Evolutionary conservation across 2,797 vertebrate genomes (phyloP), one percentile per base, ranked within the genome.

Genomic region (Hybognathus amarus): DNA sequence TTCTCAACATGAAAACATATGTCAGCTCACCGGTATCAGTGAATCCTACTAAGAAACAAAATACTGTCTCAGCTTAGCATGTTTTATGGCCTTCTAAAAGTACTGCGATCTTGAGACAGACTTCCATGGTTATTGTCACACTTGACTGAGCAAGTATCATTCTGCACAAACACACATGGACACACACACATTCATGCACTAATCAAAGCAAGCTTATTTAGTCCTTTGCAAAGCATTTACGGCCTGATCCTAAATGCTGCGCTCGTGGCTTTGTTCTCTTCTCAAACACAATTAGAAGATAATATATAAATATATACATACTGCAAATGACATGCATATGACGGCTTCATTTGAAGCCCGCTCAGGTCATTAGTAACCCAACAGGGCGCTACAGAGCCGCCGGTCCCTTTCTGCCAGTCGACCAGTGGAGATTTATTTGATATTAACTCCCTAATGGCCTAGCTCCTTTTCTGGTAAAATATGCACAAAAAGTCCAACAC

Each of bases 231-330:
- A 86, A 93, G 92, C 89, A 91, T 95, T 95, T 95, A 93, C 90
- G 91, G 73, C 90, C 91, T 91, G 89, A 64, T 85, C 93, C 91
- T 94, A 92, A 95, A 93, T 95, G 94, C 93, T 79, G 77, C 27
- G 95, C 95, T 95, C 95, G 96, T 96, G 96, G 95, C 94, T 97
- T 95, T 96, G 88, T 92, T 97, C 96, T 98, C 96, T 98, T 98
- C 96, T 96, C 97, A 98, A 97, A 97, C 96, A 97, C 96, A 99
- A 99, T 99, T 99, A 98, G 98, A 98, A 98, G 96, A 99, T 97
- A 97, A 99, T 99, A 97, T 97, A 98, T 98, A 99, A 99, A 99
- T 99, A 99, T 99, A 99, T 98, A 98, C 97, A 99, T 97, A 98
- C 94, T 96, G 96, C 96, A 98, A 98, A 99, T 97, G 97, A 94